These are phyloP conservation scores for Ochropacha duplaris DNA, from an alignment of 2,888 invertebrate species.

Conservation along the genomic window DNA sequence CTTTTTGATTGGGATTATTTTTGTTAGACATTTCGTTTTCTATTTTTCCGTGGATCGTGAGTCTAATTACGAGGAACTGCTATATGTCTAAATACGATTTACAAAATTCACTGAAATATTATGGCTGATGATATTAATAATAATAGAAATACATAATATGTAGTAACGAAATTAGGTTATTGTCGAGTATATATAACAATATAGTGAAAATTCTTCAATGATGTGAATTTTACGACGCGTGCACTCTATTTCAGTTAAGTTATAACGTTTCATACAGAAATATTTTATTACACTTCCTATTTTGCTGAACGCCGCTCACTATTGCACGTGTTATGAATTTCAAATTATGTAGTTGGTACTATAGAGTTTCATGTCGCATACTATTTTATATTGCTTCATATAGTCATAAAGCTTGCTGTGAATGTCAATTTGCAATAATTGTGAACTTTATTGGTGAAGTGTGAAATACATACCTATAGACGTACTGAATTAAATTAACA, in stretches of 20 bases:
- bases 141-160: too few species aligned
- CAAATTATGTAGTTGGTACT: conserved; percentile 55
- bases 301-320: conserved; percentile 67
- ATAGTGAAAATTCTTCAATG: conserved; percentile 28
- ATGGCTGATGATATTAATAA: too few species aligned
- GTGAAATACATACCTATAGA: too few species aligned
- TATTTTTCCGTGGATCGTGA: too few species aligned
- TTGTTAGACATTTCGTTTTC: too few species aligned
- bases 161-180: conserved; percentile 18
- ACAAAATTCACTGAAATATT: too few species aligned
- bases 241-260: conserved; percentile 69
- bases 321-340: conserved; percentile 71
- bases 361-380: conserved; percentile 44
- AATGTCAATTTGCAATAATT: conserved; percentile 37
- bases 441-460: conserved; percentile 17
- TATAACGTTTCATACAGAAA: conserved; percentile 66
- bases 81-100: too few species aligned
- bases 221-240: conserved; percentile 54
- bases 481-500: neutral
- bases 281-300: conserved; percentile 71
- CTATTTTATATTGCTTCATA: conserved; percentile 49
- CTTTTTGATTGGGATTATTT: too few species aligned
- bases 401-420: conserved; percentile 35
- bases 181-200: conserved; percentile 23
- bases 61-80: too few species aligned